Conservation (phyloP, 2,888 invertebrate species). For the Nemotelus nigrinus region DNA sequence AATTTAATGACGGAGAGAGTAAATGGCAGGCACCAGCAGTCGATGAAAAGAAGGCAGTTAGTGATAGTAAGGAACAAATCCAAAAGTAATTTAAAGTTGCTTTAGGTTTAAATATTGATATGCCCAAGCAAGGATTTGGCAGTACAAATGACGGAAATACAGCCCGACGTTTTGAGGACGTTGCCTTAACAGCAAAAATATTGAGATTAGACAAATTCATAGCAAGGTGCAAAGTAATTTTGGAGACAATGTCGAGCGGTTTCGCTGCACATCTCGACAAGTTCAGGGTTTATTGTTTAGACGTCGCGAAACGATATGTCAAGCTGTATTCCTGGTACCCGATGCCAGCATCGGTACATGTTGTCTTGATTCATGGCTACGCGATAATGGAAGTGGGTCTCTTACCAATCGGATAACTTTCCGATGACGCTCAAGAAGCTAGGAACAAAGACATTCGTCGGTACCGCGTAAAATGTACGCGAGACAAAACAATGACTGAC, state of each 20-base stretch:
- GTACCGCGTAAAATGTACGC: constrained; percentile 52
- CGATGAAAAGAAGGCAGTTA: constrained; percentile 24
- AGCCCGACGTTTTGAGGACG: constrained; percentile 56
- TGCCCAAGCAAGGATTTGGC: constrained; percentile 56
- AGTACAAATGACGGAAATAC: constrained; percentile 58
- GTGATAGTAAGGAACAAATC: constrained; percentile 33
- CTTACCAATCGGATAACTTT: constrained; percentile 56
- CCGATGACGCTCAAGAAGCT: constrained; percentile 57
- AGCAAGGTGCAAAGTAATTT: constrained; percentile 33
- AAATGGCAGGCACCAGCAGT: constrained; percentile 20
- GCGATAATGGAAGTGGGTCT: constrained; percentile 53
- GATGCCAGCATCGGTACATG: constrained; percentile 56
- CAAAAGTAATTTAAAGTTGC: constrained; percentile 43
- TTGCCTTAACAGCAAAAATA: constrained; percentile 55
- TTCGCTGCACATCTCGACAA: constrained; percentile 18
- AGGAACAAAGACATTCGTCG: constrained; percentile 55
- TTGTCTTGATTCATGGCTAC: constrained; percentile 54
- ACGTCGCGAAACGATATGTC: constrained; percentile 45
- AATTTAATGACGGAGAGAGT: neutral
- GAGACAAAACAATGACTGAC: constrained; percentile 47
- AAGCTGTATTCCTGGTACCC: constrained; percentile 53
- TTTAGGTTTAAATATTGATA: constrained; percentile 57
- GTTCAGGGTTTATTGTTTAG: constrained; percentile 31
- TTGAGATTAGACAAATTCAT: constrained; percentile 54
- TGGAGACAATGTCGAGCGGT: constrained; percentile 35